Evolutionary conservation across 1,140 invertebrate genomes (phyloP), one percentile per base, ranked within the genome.

Genomic region (Spodoptera frugiperda): DNA sequence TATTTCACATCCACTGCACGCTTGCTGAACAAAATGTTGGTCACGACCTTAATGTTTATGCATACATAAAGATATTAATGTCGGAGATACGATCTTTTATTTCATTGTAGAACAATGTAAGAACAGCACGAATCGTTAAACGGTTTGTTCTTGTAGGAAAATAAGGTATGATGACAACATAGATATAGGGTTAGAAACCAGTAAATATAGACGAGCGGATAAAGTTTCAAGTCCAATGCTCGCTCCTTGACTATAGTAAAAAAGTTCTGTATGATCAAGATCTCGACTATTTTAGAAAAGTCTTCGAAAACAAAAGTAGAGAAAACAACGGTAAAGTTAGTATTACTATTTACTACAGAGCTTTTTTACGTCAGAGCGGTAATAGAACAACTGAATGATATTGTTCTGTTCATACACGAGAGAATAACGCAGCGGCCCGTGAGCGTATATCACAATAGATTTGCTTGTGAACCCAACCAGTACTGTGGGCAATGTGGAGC

Each of bases 371-470:
- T 25, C 21, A 33, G 44, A 44, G 59, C 59, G 33, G 59, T 46
- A 33, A 15, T 63, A 19, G 33, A 44, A 63, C 57, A 39, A 61
- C 33, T 19, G 9, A 63, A 44, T 44, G 59, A 63, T 44, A 63
- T 44, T 63, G 59, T 21, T 67, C 46, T 21, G 48, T 51, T 51
- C 48, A 33, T 8, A 25, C 21, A 48, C 19, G 14, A 67, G 44
- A 48, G 44, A 48, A 67, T 39, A 61, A 39, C 51, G 8, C n/a
- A 33, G 30, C 65, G 21, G 57, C 33, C 53, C 33, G 53, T 21
- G 39, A 44, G 57, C 68, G 46, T 72, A 72, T 8, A 72, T 72
- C 33, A 72, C 68, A 72, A 72, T 57, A 72, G 53, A 72, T 55
- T 72, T 55, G 33, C 68, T 57, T 57, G 51, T 46, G 57, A 54